Conservation (phyloP, 1,140 invertebrate species). For the Eciton burchellii region DNA sequence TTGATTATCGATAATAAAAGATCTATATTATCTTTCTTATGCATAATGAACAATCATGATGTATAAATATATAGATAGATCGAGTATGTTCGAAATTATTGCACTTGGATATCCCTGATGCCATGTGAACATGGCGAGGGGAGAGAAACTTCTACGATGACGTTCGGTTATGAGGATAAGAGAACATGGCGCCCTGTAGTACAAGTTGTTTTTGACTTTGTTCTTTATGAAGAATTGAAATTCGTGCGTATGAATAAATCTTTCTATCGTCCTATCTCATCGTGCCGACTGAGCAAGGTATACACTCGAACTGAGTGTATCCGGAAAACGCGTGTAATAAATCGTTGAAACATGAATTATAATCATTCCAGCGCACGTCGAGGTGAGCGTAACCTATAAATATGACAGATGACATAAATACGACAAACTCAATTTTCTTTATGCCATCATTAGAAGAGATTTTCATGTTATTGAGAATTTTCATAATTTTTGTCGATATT, state of each 20-base stretch:
- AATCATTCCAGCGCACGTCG: constrained; percentile 81
- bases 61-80: too few species aligned
- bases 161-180: constrained; percentile 54
- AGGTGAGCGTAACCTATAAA: constrained; percentile 74
- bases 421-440: background rate
- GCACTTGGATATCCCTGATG: too few species aligned
- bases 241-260: background rate
- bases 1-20: background rate
- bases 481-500: background rate
- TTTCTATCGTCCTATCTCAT: background rate
- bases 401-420: too few species aligned
- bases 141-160: background rate
- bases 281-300: background rate
- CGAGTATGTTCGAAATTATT: too few species aligned
- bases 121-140: too few species aligned
- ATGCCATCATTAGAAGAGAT: background rate
- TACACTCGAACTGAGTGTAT: too few species aligned
- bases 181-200: constrained; percentile 75
- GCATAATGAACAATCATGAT: too few species aligned
- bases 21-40: too few species aligned
- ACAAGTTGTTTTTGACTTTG: constrained; percentile 69
- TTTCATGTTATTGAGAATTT: background rate
- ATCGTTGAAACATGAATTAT: constrained; percentile 80
- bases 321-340: background rate
- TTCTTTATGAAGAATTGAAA: constrained; percentile 31